Conservation (phyloP, 2,113 vertebrate species). For the Silurus meridionalis region DNA sequence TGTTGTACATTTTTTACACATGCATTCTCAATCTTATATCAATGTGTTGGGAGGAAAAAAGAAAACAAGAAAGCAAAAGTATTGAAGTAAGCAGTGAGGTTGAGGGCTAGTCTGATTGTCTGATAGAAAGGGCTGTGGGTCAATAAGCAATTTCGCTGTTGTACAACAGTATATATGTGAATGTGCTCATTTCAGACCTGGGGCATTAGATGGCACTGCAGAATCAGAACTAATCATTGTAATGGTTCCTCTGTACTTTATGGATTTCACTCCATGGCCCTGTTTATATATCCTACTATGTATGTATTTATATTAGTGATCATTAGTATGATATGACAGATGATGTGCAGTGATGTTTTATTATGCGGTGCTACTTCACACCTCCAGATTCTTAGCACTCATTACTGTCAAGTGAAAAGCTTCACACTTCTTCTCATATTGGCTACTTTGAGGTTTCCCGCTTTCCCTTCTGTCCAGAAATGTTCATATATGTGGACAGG, state of each 20-base stretch:
- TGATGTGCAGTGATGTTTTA: no score
- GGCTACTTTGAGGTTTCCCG: neutral
- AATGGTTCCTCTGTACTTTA: neutral
- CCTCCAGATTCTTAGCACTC: neutral
- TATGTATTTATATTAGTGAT: neutral
- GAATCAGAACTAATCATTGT: neutral
- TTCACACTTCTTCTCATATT: neutral
- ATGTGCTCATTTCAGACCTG: conserved; percentile 43
- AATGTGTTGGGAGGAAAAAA: neutral
- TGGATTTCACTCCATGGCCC: neutral
- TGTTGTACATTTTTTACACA: neutral
- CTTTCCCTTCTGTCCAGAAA: neutral
- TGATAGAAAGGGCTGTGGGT: conserved; percentile 1
- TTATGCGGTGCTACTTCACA: neutral
- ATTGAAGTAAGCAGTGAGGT: neutral
- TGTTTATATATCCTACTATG: neutral
- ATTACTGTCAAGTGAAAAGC: neutral
- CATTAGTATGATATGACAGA: no score
- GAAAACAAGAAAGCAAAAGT: neutral
- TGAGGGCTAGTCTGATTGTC: neutral
- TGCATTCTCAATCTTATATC: neutral
- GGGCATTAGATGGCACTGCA: conserved; percentile 31
- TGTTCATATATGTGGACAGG: neutral
- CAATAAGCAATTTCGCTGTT: conserved; percentile 36
- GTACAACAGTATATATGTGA: neutral